Evolutionary conservation across 2,113 vertebrate species (phyloP), one percentile per base, ranked within the genome.

Genomic region (Neodontobutis hainanensis): DNA sequence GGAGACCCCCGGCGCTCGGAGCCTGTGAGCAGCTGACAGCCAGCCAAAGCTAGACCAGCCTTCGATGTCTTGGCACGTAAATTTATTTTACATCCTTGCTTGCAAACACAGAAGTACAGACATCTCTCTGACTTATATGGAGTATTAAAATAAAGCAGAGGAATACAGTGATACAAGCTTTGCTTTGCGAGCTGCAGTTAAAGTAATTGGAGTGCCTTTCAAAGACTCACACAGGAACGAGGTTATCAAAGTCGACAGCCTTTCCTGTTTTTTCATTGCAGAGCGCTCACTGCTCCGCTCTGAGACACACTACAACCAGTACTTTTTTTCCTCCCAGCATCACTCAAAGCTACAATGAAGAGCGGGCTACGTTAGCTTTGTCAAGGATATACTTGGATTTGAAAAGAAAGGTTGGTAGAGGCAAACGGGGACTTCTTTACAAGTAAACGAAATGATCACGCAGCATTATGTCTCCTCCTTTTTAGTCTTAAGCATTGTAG

Each of bases 201-300:
- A 61, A 78, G 77, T 85, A 83, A 89, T 79, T 85, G 70, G 69
- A 85, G 63, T 66, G 53, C 46, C 58, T 81, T 74, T 85, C 82
- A 85, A 81, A 78, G 82, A 44, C 74, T 49, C 75, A 56, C 34
- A 27, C 64, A 16, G 58, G 57, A 76, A 57, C 64, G 70, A 44
- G 1, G 14, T 46, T 36, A 88, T 84, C 68, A 85, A 82, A 86
- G 74, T 62, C 71, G 84, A 88, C 84, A 80, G 77, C 61, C 0
- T 44, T 75, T 8, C 50, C 43, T 48, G 75, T 61, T 71, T 82
- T 79, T 64, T 70, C 59, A 52, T 50, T 51, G 38, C 55, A n/a
- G 5, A 68, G 72, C 52, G 43, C 50, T 55, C 12, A 46, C 19
- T 51, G 63, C 53, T 6, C 19, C 12, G 44, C 60, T 61, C 16